Base-by-base conservation (phyloP, 2,113 vertebrate species). In the Bubo scandiacus region DNA sequence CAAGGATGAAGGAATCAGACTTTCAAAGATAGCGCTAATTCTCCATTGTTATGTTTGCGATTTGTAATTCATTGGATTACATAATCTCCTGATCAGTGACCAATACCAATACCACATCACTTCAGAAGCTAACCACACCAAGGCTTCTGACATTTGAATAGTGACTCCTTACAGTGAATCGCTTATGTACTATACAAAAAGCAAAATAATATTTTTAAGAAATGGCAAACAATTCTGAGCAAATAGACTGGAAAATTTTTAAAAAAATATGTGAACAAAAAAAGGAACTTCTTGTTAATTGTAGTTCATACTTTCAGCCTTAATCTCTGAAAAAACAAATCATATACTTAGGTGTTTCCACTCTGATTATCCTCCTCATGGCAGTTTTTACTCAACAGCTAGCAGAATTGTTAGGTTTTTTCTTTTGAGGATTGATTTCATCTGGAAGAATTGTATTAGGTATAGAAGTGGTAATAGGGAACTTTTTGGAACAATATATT, bases 31-130 rank as follows among this genome's bases (percentile, higher is more conserved):
- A 92, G 45, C 2, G 0, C 51, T 94, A 55, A 81, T 91, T 94
- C 71, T 81, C 75, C 88, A 81, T 90, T 90, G 92, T 68, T 88
- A 15, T 29, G n/a, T 78, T 90, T 93, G 81, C 51, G 90, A 77
- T 96, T 82, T 85, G 75, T n/a, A 62, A 42, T 86, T 91, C 75
- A 70, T 17, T 93, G 71, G 23, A 23, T 63, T 52, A n/a, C 51
- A 92, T 93, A 90, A 90, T 88, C 85, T 94, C 34, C n/a, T 15
- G 0, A 59, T 81, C 43, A 61, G 34, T 2, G 1, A 85, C 47
- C n/a, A 84, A 5, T 90, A 96, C 55, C 55, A 47, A 62, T 86
- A 58, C 27, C 32, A 6, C 29, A 16, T 55, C 6, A 1, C 67
- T 86, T 88, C 77, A 68, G 72, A 67, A 81, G 29, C 63, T 70